Conservation (phyloP, 2,113 vertebrate genomes). For the Sus scrofa region T2T-Sscrofa CM000830.6:6433001-6433500, state of each 20-base stretch:
- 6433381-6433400: neutral
- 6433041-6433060: neutral
- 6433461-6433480: neutral
- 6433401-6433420: neutral
- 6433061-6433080: neutral
- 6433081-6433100: accelerated
- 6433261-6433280: neutral
- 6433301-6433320: neutral
- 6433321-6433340: neutral
- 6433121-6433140: neutral
- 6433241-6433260: neutral
- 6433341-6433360: neutral
- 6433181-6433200: neutral
- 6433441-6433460: neutral
- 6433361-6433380: neutral
- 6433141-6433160: slow-evolving; percentile 6
- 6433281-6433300: neutral
- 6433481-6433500: neutral
- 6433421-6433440: neutral
- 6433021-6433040: neutral
- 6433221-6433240: neutral
- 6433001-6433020: neutral
- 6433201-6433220: neutral
- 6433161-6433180: neutral
- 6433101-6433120: neutral